These are phyloP conservation scores for Xenopus borealis DNA, from an alignment of 2,113 vertebrate genomes.

Conservation along the genomic window DNA sequence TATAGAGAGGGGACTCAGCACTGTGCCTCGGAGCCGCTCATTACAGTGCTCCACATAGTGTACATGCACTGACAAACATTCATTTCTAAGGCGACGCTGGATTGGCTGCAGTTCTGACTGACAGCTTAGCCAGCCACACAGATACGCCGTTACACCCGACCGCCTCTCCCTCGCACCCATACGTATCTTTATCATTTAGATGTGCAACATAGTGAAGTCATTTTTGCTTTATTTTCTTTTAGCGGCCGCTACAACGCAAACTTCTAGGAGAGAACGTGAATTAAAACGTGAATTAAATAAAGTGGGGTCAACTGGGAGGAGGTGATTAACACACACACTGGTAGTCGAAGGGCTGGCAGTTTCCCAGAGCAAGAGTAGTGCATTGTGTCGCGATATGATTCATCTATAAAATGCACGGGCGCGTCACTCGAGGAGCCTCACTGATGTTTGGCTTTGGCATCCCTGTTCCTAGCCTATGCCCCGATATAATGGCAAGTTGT, in stretches of 20 bases:
- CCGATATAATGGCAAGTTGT: too few relatives aligned
- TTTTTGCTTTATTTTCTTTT: neutral
- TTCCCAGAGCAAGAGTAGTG: neutral
- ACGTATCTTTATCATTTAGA: neutral
- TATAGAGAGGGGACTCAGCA: constrained; percentile 14
- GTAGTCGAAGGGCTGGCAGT: neutral
- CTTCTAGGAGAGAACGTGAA: too few relatives aligned
- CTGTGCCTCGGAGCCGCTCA: constrained; percentile 14
- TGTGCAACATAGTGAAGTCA: constrained; percentile 5
- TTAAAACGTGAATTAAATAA: too few relatives aligned
- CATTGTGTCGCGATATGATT: neutral
- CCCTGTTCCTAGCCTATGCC: too few relatives aligned
- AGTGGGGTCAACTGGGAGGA: neutral
- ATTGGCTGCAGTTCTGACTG: constrained; percentile 5
- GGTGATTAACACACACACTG: neutral
- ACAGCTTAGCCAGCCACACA: constrained; percentile 6
- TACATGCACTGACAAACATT: constrained; percentile 16
- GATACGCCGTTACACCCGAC: constrained; percentile 7
- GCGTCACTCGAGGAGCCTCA: too few relatives aligned
- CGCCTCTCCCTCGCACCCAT: neutral
- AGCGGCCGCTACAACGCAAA: neutral
- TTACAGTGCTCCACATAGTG: constrained; percentile 12
- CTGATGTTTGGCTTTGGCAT: too few relatives aligned
- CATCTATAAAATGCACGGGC: neutral
- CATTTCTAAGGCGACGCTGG: constrained; percentile 10